Base-by-base conservation (phyloP, 2,888 invertebrate genomes). In the Drosophila tanythrix region DNA sequence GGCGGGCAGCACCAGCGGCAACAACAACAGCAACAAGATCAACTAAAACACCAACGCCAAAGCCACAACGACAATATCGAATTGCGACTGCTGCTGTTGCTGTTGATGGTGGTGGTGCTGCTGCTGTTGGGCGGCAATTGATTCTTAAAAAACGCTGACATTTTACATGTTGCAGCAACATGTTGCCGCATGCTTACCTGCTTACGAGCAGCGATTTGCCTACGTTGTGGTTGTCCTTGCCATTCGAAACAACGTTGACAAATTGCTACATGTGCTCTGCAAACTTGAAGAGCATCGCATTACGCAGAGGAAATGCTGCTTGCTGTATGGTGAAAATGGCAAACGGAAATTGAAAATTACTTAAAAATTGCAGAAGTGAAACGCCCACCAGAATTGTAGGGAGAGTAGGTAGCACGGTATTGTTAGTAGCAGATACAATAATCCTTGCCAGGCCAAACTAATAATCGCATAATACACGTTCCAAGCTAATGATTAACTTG, bases 401-500 rank as follows among this genome's bases (percentile, higher is more conserved):
- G 27, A 56, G 65, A 46, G 53, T 67, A 61, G 56, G 74, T 51
- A 65, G 68, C 53, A 46, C 29, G 71, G 61, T 61, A 53, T 53
- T 59, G 67, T 67, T 48, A 55, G 62, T 50, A 60, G 61, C 38
- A 56, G 27, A 27, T 67, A 72, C 66, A 57, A 70, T 82, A 79
- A 79, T 83, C 81, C 83, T 77, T 75, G 79, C 53, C 59, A 40
- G 72, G 48, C 75, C 83, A 69, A 88, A 82, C 87, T 87, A 88
- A 88, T 87, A 88, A 88, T 88, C 87, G 88, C 88, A 88, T 87
- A 88, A 88, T 87, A 88, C 88, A 88, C 83, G 89, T 88, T 88
- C 81, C 83, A 87, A 86, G 89, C 92, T 92, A 90, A 91, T 91
- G 90, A 91, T 91, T 91, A 91, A 89, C 91, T 85, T 87, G 90